A percentile compares a stretch with the other conserved stretches of the same genome.
phyloP scores from a whole-genome alignment of 2,797 vertebrate species.

The Premnoplex brunnescens region DNA sequence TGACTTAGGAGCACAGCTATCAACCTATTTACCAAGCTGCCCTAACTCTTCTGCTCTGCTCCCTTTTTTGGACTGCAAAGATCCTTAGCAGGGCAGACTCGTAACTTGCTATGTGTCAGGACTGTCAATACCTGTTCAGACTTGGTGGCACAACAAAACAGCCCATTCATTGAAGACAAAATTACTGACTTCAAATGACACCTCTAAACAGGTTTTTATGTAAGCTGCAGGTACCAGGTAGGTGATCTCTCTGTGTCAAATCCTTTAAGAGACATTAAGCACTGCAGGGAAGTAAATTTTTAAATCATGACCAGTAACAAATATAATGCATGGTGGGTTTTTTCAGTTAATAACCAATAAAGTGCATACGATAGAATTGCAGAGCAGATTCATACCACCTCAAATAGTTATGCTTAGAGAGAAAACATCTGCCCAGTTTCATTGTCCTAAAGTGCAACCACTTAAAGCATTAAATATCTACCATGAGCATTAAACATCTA shows the following conservation, averaged over 20 bases:
- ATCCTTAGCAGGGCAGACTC: not conserved
- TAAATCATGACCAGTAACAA: not conserved
- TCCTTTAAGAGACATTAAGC: conserved; percentile 27
- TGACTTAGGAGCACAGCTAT: not conserved
- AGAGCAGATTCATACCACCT: not conserved
- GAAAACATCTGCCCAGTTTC: not conserved
- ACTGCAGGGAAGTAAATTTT: conserved; percentile 38
- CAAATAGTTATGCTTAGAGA: not conserved
- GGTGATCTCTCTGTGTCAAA: not conserved
- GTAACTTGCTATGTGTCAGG: not conserved
- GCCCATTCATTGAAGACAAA: not conserved
- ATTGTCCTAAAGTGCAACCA: not conserved
- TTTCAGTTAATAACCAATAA: not conserved
- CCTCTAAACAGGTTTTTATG: not conserved
- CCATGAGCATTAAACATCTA: too few relatives aligned
- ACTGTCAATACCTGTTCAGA: not conserved
- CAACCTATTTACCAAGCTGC: not conserved
- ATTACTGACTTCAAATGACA: not conserved
- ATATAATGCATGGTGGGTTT: not conserved
- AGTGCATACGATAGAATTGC: not conserved
- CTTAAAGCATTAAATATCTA: not conserved
- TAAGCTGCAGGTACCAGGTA: not conserved
- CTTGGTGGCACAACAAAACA: not conserved
- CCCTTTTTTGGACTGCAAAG: not conserved
- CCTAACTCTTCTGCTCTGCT: not conserved